A percentile compares a stretch with the other conserved stretches of the same genome.
phyloP scores from a whole-genome alignment of 2,113 vertebrate genomes.

The Oreotrochilus melanogaster region DNA sequence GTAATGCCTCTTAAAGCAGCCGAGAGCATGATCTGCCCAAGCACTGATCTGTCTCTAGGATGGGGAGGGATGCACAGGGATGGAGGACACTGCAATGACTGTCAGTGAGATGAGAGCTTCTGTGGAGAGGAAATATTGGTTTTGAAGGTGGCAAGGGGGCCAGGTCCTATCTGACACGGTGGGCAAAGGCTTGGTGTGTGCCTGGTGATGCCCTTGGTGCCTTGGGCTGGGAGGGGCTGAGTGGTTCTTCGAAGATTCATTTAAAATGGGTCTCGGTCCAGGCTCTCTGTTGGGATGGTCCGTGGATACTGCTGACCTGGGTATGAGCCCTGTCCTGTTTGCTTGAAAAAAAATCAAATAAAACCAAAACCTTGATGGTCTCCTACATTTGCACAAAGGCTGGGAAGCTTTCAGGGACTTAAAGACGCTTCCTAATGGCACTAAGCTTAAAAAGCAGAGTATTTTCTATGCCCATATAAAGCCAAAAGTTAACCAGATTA shows the following conservation, averaged over 20 bases:
- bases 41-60: not conserved
- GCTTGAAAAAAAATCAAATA: not conserved
- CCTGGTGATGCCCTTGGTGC: rapidly evolving
- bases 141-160: not conserved
- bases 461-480: constrained; percentile 67
- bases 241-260: rapidly evolving
- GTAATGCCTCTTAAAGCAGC: not conserved
- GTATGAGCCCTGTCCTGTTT: not conserved
- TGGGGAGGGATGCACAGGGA: not conserved
- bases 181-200: not conserved
- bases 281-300: not conserved
- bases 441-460: constrained; percentile 43
- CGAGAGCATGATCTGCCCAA: not conserved
- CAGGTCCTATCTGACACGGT: rapidly evolving
- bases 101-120: rapidly evolving
- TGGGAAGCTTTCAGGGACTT: not conserved
- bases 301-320: not conserved
- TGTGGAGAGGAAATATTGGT: not conserved
- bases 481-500: constrained; percentile 63
- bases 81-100: not conserved
- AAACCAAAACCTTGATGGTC: not conserved
- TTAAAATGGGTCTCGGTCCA: not conserved
- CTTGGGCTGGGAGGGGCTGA: not conserved
- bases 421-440: constrained; percentile 24
- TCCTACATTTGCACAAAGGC: not conserved